Evolutionary conservation across 2,888 invertebrate species (phyloP).

Genomic region (Pardosa pseudoannulata): DNA sequence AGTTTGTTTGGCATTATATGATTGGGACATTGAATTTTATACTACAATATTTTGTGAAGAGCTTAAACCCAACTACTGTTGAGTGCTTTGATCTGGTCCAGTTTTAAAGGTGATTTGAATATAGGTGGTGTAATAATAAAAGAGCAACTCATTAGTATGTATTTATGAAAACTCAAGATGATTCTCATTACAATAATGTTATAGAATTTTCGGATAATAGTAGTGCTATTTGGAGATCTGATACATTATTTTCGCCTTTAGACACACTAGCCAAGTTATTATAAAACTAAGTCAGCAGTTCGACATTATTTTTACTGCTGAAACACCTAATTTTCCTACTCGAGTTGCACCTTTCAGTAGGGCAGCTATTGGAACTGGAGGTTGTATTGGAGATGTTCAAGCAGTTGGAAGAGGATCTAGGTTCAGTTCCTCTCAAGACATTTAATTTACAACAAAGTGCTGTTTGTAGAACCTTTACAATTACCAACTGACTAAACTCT

Average conservation of each 20-base stretch:
- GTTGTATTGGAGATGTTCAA: constrained; percentile 95
- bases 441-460: constrained; percentile 81
- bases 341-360: constrained; percentile 98
- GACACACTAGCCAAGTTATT: constrained; percentile 83
- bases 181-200: constrained; percentile 93
- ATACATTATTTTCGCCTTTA: constrained; percentile 84
- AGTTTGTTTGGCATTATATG: constrained; percentile 93
- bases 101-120: constrained; percentile 92
- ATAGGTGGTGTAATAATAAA: constrained; percentile 87
- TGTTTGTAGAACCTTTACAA: constrained; percentile 81
- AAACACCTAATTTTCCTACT: constrained; percentile 99
- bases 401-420: constrained; percentile 96
- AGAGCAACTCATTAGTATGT: constrained; percentile 93
- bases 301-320: constrained; percentile 98
- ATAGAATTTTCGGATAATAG: constrained; percentile 99
- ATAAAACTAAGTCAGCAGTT: constrained; percentile 80
- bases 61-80: constrained; percentile 97
- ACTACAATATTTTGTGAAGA: constrained; percentile 89
- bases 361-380: constrained; percentile 97
- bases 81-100: too few relatives aligned
- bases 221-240: constrained; percentile 92
- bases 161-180: constrained; percentile 91
- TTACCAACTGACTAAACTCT: constrained; percentile 82
- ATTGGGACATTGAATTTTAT: constrained; percentile 94
- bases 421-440: constrained; percentile 88